Conservation (phyloP, 2,113 vertebrate genomes). For the Ceyx cyanopectus region DNA sequence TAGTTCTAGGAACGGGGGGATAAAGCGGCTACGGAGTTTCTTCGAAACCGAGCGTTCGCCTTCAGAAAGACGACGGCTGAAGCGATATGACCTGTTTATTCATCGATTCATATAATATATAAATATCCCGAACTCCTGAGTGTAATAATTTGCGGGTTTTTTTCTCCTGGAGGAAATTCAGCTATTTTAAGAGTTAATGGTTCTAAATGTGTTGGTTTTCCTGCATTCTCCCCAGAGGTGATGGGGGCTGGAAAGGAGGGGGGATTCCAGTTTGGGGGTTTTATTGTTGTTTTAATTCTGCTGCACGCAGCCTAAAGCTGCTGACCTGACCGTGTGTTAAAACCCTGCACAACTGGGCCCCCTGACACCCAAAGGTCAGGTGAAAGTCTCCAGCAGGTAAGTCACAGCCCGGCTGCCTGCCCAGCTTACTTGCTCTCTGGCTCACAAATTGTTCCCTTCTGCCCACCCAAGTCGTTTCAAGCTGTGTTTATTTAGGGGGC, state of each 20-base stretch:
- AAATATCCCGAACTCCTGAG: constrained; percentile 36
- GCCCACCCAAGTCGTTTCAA: constrained; percentile 77
- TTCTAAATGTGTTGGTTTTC: constrained; percentile 73
- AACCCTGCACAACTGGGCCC: background rate
- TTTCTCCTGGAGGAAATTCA: constrained; percentile 51
- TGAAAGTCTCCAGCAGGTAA: constrained; percentile 44
- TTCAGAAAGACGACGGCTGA: background rate
- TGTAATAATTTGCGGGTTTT: constrained; percentile 9
- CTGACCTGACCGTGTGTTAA: constrained; percentile 4
- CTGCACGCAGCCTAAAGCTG: background rate
- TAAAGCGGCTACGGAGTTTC: background rate
- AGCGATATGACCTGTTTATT: constrained; percentile 12
- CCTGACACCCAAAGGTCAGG: constrained; percentile 54
- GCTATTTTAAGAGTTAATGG: constrained; percentile 70
- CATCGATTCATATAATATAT: constrained; percentile 32
- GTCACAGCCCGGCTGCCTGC: background rate
- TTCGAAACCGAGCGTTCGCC: background rate
- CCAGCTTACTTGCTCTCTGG: constrained; percentile 3
- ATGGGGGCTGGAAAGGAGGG: constrained; percentile 3
- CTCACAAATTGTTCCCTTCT: constrained; percentile 61
- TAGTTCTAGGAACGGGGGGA: background rate
- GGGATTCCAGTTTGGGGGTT: background rate
- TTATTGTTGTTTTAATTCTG: constrained; percentile 22
- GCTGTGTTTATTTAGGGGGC: constrained; percentile 61
- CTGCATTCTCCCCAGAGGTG: constrained; percentile 70